These are phyloP conservation scores for Coranthus polyacanthus DNA, from an alignment of 2,797 vertebrate species.

Conservation along the genomic window DNA sequence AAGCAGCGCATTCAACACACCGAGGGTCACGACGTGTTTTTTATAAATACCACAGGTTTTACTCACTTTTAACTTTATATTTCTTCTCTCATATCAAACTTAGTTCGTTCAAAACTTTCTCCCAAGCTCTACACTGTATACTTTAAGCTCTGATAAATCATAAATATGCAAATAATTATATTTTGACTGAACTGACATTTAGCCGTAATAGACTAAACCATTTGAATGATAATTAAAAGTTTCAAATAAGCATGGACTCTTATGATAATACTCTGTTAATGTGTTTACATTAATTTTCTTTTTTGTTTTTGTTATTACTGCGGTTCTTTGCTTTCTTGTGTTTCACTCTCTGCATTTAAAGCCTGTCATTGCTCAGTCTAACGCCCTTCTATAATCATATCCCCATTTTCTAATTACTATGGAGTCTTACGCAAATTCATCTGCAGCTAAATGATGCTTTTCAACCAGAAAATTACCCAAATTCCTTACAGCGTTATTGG, in stretches of 20 bases:
- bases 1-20: neutral
- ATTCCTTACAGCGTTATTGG: conserved; percentile 63
- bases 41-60: conserved; percentile 4
- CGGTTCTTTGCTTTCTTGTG: conserved; percentile 36
- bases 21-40: neutral
- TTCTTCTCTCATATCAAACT: conserved; percentile 1
- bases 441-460: conserved; percentile 73
- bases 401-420: conserved; percentile 72
- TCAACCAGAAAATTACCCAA: conserved; percentile 80
- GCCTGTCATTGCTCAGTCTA: conserved; percentile 53
- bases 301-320: conserved; percentile 58
- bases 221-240: conserved; percentile 61
- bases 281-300: conserved; percentile 49
- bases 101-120: conserved; percentile 25
- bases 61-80: neutral
- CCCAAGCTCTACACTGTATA: neutral
- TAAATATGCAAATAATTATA: conserved; percentile 17
- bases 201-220: conserved; percentile 27
- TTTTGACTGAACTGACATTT: conserved; percentile 24
- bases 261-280: conserved; percentile 54
- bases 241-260: conserved; percentile 35
- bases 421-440: conserved; percentile 64
- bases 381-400: conserved; percentile 65
- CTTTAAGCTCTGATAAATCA: conserved; percentile 9
- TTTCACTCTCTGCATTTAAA: conserved; percentile 54